phyloP scores from a whole-genome alignment of 2,797 vertebrate species.

The Carcharodon carcharias region DNA sequence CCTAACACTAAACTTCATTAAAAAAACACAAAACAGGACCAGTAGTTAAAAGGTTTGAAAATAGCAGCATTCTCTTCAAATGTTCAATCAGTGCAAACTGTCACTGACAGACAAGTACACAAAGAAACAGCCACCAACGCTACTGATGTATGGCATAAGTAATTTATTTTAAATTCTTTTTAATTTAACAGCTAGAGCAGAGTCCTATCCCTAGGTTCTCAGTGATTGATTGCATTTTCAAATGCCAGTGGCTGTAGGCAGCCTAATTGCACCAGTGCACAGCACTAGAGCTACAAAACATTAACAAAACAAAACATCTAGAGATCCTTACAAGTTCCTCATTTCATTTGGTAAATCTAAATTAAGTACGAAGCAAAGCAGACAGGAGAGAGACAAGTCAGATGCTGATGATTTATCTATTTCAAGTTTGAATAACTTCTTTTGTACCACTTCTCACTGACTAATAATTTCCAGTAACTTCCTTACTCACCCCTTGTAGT shows the following conservation, averaged over 20 bases:
- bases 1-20: neutral
- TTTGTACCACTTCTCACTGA: neutral
- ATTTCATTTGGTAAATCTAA: neutral
- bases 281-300: neutral
- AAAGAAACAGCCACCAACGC: neutral
- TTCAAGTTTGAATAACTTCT: neutral
- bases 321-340: neutral
- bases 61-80: neutral
- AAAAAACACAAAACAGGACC: neutral
- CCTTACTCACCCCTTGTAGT: neutral
- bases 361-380: neutral
- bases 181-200: slow-evolving; percentile 12
- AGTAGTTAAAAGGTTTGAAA: neutral
- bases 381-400: neutral
- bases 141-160: neutral
- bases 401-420: neutral
- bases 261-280: slow-evolving; percentile 15
- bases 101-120: neutral
- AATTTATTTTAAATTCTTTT: slow-evolving; percentile 25
- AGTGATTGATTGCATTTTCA: neutral
- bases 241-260: neutral
- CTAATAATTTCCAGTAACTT: neutral
- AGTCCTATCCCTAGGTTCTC: neutral
- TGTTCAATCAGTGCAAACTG: neutral
- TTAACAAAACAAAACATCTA: neutral